Base-by-base conservation (phyloP, 2,888 invertebrate genomes). In the Antheraea assamensis region DNA sequence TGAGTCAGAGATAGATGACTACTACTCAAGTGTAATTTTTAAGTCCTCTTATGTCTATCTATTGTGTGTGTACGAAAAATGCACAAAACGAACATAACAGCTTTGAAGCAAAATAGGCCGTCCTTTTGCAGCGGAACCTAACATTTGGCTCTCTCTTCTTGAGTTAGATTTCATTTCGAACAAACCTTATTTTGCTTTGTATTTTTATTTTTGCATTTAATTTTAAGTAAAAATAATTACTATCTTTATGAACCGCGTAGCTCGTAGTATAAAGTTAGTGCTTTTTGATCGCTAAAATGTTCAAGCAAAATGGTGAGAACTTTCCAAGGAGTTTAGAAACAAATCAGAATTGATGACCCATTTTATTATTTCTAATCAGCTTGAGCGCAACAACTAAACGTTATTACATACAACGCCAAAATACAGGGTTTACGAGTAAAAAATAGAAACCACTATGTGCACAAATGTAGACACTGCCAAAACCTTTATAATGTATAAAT, bases 21-120 rank as follows among this genome's bases (percentile, higher is more conserved):
- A 21, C 19, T 42, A 42, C 19, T 52, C 52, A 5, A 21, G 17
- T 5, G 5, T 52, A 21, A 19, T 5, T 52, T 47, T 52, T 21
- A 21, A 52, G 5, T 21, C 21, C 19, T 5, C 19, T 19, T 21
- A 52, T 52, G 21, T 52, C 52, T 52, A 7, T n/a, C n/a, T n/a
- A n/a, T n/a, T n/a, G n/a, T 52, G 0, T 52, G 19, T 52, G 52
- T 52, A n/a, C 5, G 21, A 4, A 1, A 21, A 4, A 19, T 5
- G 21, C 5, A 52, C 21, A n/a, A 58, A 7, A 2, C 58, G 24
- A 58, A 24, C 13, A 24, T 58, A 58, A 58, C 24, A 58, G 58
- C 13, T 58, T 58, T 24, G 10, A 5, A 24, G 24, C 71, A 55
- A 52, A 72, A 72, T 66, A 72, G 66, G 47, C 49, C 47, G 31